Conservation (phyloP, 2,113 vertebrate species). For the Collichthys lucidus region DNA sequence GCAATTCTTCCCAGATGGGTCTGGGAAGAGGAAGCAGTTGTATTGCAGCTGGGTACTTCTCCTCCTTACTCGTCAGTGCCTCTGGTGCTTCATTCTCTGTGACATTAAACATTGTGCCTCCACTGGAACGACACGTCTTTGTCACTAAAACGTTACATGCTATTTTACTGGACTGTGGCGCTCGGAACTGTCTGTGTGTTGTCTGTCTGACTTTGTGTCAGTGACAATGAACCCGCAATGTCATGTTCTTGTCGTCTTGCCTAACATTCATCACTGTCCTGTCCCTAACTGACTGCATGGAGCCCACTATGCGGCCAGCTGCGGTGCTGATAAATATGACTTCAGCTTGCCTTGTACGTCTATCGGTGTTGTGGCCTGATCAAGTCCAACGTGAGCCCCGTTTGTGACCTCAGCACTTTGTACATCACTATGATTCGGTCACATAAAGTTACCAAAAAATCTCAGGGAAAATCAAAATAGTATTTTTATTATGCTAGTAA, state of each 20-base stretch:
- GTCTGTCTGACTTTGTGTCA: constrained; percentile 46
- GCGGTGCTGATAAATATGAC: constrained; percentile 38
- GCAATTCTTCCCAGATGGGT: constrained; percentile 32
- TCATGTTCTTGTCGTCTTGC: constrained; percentile 51
- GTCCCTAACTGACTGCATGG: constrained; percentile 72
- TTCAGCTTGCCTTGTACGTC: constrained; percentile 53
- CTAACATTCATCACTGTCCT: constrained; percentile 62
- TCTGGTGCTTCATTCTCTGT: constrained; percentile 46
- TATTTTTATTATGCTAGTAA: not conserved
- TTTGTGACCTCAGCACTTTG: constrained; percentile 30
- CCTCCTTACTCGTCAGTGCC: constrained; percentile 41
- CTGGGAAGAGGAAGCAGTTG: constrained; percentile 51
- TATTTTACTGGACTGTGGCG: constrained; percentile 6
- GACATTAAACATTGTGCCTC: constrained; percentile 36
- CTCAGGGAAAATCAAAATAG: not conserved
- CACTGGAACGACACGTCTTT: constrained; percentile 40
- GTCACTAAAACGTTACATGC: constrained; percentile 34
- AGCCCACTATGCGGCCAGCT: constrained; percentile 28
- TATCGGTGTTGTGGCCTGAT: constrained; percentile 33
- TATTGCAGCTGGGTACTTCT: constrained; percentile 41
- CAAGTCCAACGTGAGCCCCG: constrained; percentile 4
- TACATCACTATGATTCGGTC: constrained; percentile 16
- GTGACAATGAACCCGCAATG: constrained; percentile 43
- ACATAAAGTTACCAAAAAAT: not conserved
- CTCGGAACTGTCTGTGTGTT: constrained; percentile 36